Conservation (phyloP, 2,888 invertebrate genomes). For the Tenthredo notha region DNA sequence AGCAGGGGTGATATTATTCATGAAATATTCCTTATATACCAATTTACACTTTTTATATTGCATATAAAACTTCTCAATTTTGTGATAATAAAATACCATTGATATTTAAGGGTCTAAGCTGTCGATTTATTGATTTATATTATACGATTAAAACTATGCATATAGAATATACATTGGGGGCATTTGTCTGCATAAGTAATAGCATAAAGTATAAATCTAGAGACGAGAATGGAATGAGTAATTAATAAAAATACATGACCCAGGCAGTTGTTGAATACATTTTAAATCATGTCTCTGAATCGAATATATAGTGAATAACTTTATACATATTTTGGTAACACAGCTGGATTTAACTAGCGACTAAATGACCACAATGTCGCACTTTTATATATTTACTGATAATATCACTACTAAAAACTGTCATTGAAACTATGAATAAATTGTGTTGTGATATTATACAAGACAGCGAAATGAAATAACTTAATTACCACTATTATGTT, state of each 20-base stretch:
- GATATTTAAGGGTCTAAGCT: constrained; percentile 25
- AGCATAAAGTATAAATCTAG: constrained; percentile 57
- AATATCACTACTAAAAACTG: background rate
- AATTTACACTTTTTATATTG: background rate
- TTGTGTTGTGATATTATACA: constrained; percentile 35
- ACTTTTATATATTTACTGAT: background rate
- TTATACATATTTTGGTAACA: constrained; percentile 5
- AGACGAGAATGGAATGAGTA: constrained; percentile 52
- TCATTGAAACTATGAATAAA: constrained; percentile 41
- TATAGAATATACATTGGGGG: constrained; percentile 53
- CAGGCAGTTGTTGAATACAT: constrained; percentile 18
- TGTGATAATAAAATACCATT: constrained; percentile 27
- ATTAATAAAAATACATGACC: constrained; percentile 23
- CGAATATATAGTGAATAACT: background rate
- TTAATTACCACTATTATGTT: constrained; percentile 44
- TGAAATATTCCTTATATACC: background rate
- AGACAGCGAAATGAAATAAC: constrained; percentile 51
- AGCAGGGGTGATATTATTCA: background rate
- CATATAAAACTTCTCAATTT: background rate
- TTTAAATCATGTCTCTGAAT: background rate
- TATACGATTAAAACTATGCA: constrained; percentile 47
- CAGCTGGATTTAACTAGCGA: background rate
- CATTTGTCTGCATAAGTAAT: constrained; percentile 53
- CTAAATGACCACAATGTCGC: constrained; percentile 7
- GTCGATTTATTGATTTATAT: constrained; percentile 52